Evolutionary conservation across 2,797 vertebrate genomes (phyloP).

Genomic region (Diceros bicornis): DNA sequence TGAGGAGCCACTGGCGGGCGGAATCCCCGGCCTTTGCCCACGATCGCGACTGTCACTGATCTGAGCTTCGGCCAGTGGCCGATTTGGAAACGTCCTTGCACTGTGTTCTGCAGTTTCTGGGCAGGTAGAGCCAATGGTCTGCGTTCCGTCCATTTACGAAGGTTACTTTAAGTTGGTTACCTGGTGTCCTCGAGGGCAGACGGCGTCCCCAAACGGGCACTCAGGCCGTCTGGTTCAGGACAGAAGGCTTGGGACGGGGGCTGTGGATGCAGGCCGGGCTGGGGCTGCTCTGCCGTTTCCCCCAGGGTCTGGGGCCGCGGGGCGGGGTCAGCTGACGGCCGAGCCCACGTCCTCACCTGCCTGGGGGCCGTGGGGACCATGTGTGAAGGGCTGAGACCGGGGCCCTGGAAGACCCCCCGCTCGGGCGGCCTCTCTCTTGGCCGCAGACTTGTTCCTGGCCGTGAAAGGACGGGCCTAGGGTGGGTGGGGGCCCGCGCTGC

Average conservation of each 20-base stretch:
- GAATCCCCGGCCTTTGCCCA: background rate
- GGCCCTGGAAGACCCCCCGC: background rate
- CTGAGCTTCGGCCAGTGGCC: background rate
- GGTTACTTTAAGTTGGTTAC: too few relatives aligned
- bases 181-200: rapidly evolving
- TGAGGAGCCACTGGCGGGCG: background rate
- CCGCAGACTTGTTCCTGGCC: too few relatives aligned
- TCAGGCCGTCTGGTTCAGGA: too few relatives aligned
- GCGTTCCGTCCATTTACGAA: rapidly evolving
- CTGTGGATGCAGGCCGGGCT: rapidly evolving
- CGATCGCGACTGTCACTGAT: background rate
- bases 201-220: rapidly evolving
- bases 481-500: background rate
- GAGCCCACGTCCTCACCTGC: background rate
- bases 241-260: background rate
- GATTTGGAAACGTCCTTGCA: background rate
- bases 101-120: background rate
- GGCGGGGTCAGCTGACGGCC: rapidly evolving
- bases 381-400: background rate
- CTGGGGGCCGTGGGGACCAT: rapidly evolving
- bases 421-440: too few relatives aligned
- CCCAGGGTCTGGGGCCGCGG: background rate
- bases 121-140: background rate
- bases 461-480: background rate
- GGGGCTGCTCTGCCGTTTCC: background rate